phyloP scores from a whole-genome alignment of 2,113 vertebrate species.

The Campylorhamphus procurvoides region DNA sequence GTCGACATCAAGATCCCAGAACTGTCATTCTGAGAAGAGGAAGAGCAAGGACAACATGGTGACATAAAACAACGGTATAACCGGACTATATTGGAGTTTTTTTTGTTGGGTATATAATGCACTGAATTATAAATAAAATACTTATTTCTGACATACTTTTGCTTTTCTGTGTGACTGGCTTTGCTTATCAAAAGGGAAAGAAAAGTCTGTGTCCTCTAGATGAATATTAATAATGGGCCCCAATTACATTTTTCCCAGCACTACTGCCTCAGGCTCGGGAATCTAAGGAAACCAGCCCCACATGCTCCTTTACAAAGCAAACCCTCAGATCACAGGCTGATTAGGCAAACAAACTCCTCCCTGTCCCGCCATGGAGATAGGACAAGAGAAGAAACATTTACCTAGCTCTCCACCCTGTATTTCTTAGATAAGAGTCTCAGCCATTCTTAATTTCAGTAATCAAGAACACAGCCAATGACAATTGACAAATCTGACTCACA shows the following conservation, averaged over 20 bases:
- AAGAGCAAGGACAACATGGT: neutral
- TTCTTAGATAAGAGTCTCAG: constrained; percentile 21
- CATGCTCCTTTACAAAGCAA: constrained; percentile 52
- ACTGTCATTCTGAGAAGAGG: constrained; percentile 55
- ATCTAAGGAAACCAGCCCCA: neutral
- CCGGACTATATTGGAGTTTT: neutral
- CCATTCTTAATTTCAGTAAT: constrained; percentile 16
- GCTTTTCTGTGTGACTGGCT: neutral
- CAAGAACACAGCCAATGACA: neutral
- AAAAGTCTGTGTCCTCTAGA: neutral
- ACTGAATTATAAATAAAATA: constrained; percentile 20
- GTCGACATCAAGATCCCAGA: constrained; percentile 45
- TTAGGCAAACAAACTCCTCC: constrained; percentile 25
- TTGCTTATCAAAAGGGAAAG: neutral
- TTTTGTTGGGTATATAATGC: neutral
- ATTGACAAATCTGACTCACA: constrained; percentile 17
- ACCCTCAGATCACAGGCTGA: constrained; percentile 31
- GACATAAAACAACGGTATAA: constrained; percentile 33
- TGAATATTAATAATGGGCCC: neutral
- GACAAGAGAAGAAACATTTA: constrained; percentile 16
- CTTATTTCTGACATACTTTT: constrained; percentile 8
- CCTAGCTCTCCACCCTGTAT: neutral
- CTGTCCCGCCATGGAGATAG: constrained; percentile 23
- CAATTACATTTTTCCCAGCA: constrained; percentile 30
- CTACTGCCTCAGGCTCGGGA: constrained; percentile 35